Conservation (phyloP, 35 echinoderm and acorn worm genomes). For the Acanthaster planci region DNA sequence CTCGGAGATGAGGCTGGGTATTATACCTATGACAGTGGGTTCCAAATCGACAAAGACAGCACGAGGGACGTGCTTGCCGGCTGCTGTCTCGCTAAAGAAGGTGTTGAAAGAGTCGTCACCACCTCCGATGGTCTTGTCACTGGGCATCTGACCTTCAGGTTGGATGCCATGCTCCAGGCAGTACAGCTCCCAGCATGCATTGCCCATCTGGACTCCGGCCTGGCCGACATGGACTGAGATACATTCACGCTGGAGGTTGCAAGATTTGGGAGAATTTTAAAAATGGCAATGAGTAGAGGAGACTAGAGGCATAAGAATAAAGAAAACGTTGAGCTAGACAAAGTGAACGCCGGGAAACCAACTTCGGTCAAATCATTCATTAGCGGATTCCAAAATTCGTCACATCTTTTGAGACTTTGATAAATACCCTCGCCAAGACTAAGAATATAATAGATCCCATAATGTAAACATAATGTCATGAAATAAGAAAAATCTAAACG, state of each 20-base stretch:
- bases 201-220: constrained; percentile 80
- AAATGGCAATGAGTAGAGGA: neutral
- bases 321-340: neutral
- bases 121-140: constrained; percentile 27
- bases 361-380: no score
- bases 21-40: constrained; percentile 27
- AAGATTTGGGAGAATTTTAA: neutral
- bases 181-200: constrained; percentile 86
- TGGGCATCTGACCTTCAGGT: constrained; percentile 88
- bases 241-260: constrained; percentile 76
- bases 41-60: constrained; percentile 39
- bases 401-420: no score
- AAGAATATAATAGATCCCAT: no score
- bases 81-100: constrained; percentile 35
- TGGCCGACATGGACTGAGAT: constrained; percentile 88
- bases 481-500: no score
- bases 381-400: no score
- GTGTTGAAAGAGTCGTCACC: constrained; percentile 38
- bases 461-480: no score
- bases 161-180: constrained; percentile 88
- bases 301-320: neutral
- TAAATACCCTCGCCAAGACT: no score
- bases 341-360: neutral
- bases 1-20: neutral
- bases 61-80: constrained; percentile 39